Evolutionary conservation across 2,797 vertebrate species (phyloP).

Genomic region (Percopsis omiscomaycus): DNA sequence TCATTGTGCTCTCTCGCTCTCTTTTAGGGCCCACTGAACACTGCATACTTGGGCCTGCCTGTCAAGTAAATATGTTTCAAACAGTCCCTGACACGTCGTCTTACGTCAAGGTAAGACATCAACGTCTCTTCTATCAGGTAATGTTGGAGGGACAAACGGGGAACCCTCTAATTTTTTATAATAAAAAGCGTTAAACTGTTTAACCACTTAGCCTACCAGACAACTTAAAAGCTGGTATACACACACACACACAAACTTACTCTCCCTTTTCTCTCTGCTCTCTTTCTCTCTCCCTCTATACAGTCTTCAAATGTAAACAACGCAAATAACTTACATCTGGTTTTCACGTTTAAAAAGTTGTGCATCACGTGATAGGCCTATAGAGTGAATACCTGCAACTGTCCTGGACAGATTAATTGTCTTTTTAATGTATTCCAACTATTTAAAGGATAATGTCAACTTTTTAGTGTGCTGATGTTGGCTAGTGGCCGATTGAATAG

Average conservation of each 20-base stretch:
- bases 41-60: conserved; percentile 52
- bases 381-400: conserved; percentile 42
- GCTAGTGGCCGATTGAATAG: neutral
- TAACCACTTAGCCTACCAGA: neutral
- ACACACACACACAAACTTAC: neutral
- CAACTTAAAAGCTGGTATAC: neutral
- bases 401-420: conserved; percentile 12
- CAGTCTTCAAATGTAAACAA: conserved; percentile 88
- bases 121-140: conserved; percentile 84
- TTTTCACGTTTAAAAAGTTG: conserved; percentile 80
- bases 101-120: conserved; percentile 97
- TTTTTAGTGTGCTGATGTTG: conserved; percentile 4
- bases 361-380: conserved; percentile 28
- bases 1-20: neutral
- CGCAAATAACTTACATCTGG: conserved; percentile 86
- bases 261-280: conserved; percentile 13
- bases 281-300: conserved; percentile 24
- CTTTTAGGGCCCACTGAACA: conserved; percentile 59
- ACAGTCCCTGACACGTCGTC: conserved; percentile 95
- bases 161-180: conserved; percentile 21
- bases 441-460: conserved; percentile 2
- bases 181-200: neutral
- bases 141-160: conserved; percentile 50
- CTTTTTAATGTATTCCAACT: neutral
- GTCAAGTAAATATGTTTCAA: conserved; percentile 90